A percentile compares a stretch with the other conserved stretches of the same genome.
Evolutionary conservation across 2,888 invertebrate genomes (phyloP).

Genomic region (Parapristionchus giblindavisi): DNA sequence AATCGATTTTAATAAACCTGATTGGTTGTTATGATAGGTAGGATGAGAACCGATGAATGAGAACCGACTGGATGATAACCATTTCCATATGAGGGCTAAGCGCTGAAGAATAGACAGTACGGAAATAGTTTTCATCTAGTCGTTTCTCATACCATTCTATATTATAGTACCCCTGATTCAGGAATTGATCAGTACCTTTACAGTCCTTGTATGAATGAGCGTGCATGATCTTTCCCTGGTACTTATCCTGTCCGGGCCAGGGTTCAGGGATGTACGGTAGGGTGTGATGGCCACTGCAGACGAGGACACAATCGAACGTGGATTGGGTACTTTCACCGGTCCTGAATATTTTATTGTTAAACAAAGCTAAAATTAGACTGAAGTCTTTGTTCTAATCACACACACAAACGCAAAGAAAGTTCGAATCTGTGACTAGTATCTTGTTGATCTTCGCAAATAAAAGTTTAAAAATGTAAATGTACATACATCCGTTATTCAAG

Average conservation of each 20-base stretch:
- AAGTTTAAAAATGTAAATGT: too few species aligned
- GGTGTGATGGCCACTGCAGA: slow-evolving; percentile 29
- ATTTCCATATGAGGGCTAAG: too few species aligned
- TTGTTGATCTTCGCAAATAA: not conserved
- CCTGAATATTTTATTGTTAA: not conserved
- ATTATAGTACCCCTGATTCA: too few species aligned
- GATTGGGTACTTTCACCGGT: not conserved
- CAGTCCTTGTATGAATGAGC: slow-evolving; percentile 26
- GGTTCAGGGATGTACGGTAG: not conserved
- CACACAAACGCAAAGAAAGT: too few species aligned
- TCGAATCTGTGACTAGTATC: not conserved
- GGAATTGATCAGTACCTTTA: slow-evolving; percentile 3
- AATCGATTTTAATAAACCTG: too few species aligned
- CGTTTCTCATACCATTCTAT: too few species aligned
- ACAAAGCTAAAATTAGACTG: not conserved
- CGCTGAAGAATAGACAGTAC: too few species aligned
- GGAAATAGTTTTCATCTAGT: too few species aligned
- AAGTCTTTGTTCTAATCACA: not conserved
- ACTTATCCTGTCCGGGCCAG: slow-evolving; percentile 18
- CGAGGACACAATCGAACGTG: slow-evolving; percentile 23
- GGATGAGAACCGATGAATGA: too few species aligned
- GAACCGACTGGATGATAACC: too few species aligned
- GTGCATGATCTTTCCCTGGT: not conserved
- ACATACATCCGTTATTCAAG: too few species aligned
- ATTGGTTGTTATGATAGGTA: too few species aligned